Evolutionary conservation across 2,888 invertebrate genomes (phyloP).

Genomic region (Pollenia angustigena): DNA sequence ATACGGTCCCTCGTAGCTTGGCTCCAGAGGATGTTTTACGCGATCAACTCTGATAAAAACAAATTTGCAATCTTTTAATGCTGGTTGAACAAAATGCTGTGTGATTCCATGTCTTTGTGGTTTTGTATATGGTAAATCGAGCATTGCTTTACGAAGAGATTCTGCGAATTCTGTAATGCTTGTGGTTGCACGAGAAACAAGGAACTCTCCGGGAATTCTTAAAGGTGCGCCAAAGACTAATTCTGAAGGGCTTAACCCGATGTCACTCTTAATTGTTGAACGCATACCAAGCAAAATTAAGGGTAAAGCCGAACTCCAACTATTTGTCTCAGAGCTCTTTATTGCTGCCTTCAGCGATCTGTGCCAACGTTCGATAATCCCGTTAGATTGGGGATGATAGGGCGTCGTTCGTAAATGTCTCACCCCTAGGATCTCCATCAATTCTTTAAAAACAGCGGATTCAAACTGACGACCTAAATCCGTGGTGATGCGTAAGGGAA

Average conservation of each 20-base stretch:
- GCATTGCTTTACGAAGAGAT: background rate
- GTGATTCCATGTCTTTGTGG: background rate
- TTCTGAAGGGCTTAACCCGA: slow-evolving; percentile 12
- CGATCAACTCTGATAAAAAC: slow-evolving; percentile 14
- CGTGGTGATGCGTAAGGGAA: slow-evolving; percentile 1
- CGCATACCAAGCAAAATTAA: background rate
- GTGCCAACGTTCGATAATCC: slow-evolving; percentile 17
- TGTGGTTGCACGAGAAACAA: background rate
- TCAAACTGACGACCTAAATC: slow-evolving; percentile 22
- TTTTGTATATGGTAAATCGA: background rate
- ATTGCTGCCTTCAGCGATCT: background rate
- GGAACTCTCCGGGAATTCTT: slow-evolving; percentile 6
- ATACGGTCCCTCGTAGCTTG: background rate
- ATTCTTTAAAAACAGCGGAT: background rate
- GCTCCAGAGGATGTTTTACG: background rate
- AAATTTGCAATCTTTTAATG: slow-evolving; percentile 2
- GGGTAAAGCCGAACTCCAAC: background rate
- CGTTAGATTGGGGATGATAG: slow-evolving; percentile 20
- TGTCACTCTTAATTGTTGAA: background rate
- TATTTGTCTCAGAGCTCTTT: background rate
- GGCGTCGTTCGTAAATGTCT: background rate
- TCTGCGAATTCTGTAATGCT: background rate
- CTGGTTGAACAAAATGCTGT: slow-evolving; percentile 17
- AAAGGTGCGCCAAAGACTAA: slow-evolving; percentile 11
- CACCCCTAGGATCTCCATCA: background rate